These are phyloP conservation scores for Fulmarus glacialis DNA, from an alignment of 2,113 vertebrate species.

Conservation along the genomic window DNA sequence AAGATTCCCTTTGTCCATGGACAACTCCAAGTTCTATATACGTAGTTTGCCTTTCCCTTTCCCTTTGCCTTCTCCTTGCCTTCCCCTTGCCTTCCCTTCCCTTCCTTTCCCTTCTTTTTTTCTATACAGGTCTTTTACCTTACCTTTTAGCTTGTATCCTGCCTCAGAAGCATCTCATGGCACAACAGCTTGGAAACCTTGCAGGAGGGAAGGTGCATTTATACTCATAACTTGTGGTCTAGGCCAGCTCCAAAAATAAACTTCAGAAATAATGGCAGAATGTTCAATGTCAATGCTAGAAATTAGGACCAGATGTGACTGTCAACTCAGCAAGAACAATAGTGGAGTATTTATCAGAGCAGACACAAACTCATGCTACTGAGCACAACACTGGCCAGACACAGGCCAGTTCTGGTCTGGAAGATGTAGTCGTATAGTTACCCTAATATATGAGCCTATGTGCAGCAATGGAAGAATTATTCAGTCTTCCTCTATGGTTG, in stretches of 20 bases:
- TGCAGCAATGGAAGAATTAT: not conserved
- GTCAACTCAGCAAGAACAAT: not conserved
- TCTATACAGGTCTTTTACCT: no score
- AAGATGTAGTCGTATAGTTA: not conserved
- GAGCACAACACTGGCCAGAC: not conserved
- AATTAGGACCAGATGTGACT: not conserved
- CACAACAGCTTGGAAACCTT: not conserved
- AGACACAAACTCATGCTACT: not conserved
- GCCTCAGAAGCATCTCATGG: not conserved
- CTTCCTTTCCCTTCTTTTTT: not conserved
- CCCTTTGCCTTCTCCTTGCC: not conserved
- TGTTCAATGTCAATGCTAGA: not conserved
- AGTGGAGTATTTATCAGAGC: not conserved
- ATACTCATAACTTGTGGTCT: no score
- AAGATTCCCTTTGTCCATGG: not conserved
- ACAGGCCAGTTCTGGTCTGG: not conserved
- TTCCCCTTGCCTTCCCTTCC: not conserved
- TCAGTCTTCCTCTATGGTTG: accelerated
- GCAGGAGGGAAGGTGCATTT: not conserved
- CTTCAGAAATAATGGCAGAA: not conserved
- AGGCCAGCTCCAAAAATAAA: not conserved
- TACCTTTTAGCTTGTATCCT: not conserved
- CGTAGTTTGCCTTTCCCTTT: not conserved
- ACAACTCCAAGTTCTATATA: not conserved
- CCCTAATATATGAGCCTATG: no score